Conservation (phyloP, 2,797 vertebrate genomes). For the Pantherophis vulpinus region DNA sequence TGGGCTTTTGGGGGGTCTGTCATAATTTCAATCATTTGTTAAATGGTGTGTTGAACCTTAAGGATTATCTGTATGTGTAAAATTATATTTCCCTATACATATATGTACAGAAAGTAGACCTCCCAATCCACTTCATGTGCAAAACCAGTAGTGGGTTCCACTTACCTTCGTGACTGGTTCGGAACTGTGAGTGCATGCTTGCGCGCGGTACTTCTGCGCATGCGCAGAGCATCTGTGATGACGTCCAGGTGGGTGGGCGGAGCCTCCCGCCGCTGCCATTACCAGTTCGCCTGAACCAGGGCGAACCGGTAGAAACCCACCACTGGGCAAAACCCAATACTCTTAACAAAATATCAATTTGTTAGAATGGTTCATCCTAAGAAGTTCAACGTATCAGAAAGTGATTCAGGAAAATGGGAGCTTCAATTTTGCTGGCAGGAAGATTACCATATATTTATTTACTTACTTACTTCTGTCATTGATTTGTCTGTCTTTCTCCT, state of each 20-base stretch:
- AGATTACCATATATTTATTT: background rate
- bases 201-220: no score
- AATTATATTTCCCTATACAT: background rate
- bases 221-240: no score
- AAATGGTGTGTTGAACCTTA: background rate
- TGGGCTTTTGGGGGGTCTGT: background rate
- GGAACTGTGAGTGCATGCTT: no score
- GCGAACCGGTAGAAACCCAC: no score
- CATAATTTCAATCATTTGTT: background rate
- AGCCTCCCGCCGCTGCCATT: no score
- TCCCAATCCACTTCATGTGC: background rate
- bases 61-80: background rate
- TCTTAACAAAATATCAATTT: background rate
- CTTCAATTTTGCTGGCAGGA: background rate
- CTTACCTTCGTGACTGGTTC: no score
- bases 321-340: background rate
- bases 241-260: no score
- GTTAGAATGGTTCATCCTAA: background rate
- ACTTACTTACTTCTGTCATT: background rate
- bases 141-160: background rate
- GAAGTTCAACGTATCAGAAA: background rate
- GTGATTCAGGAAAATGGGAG: background rate
- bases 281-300: no score
- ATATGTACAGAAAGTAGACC: background rate
- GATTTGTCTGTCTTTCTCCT: background rate